Conservation (phyloP, 35 echinoderm and acorn worm species). For the Apostichopus californicus region DNA sequence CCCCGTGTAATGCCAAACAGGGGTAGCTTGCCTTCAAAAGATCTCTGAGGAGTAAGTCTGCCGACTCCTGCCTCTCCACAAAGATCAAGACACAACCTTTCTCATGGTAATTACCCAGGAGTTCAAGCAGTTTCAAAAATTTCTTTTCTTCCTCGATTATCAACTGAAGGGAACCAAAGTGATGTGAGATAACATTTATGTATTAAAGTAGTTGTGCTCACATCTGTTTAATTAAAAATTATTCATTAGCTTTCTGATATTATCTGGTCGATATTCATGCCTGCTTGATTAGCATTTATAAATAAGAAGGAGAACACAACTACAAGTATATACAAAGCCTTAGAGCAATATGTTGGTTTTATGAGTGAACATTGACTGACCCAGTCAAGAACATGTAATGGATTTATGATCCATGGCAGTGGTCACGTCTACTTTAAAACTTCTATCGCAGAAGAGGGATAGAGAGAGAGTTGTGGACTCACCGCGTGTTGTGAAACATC, state of each 20-base stretch:
- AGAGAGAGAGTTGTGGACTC: neutral
- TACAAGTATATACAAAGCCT: no score
- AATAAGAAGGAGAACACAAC: no score
- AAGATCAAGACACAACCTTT: slow-evolving; percentile 84
- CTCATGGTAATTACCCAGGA: slow-evolving; percentile 83
- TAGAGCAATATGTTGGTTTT: no score
- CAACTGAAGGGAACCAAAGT: slow-evolving; percentile 47
- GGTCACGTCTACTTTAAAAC: no score
- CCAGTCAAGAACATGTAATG: no score
- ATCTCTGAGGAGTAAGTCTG: slow-evolving; percentile 87
- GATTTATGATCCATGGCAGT: no score
- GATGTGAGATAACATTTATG: neutral
- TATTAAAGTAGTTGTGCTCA: neutral
- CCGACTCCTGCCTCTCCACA: slow-evolving; percentile 96
- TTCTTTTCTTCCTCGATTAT: slow-evolving; percentile 95
- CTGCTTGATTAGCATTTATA: no score
- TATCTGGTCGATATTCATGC: no score
- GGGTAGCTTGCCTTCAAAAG: slow-evolving; percentile 87
- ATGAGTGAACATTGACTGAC: no score
- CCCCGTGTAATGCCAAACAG: slow-evolving; percentile 86
- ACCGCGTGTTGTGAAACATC: slow-evolving; percentile 86
- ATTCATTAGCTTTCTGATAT: no score
- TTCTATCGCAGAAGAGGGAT: no score
- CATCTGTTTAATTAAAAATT: no score
- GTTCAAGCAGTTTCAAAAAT: slow-evolving; percentile 90